phyloP scores from a whole-genome alignment of 2,797 vertebrate genomes.

The Dryobates pubescens region DNA sequence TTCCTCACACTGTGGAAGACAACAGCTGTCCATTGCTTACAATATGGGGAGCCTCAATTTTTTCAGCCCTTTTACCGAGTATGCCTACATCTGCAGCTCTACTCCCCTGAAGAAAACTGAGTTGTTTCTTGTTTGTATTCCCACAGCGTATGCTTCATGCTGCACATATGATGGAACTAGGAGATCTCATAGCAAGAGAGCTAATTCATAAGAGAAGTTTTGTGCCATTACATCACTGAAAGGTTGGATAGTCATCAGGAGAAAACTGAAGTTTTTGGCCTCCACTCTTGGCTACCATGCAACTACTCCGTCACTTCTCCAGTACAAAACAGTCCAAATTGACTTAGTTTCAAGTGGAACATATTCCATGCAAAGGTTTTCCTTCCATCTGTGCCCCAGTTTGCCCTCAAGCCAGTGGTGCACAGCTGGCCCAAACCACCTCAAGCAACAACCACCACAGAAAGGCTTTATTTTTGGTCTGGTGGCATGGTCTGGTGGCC shows the following conservation, averaged over 20 bases:
- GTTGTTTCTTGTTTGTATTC: background rate
- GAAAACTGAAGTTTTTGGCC: background rate
- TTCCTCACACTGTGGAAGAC: background rate
- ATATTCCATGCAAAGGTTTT: background rate
- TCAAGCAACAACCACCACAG: background rate
- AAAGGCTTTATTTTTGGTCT: background rate
- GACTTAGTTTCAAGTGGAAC: background rate
- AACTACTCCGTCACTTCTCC: background rate
- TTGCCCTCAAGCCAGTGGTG: background rate
- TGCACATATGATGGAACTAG: background rate
- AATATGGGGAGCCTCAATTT: background rate
- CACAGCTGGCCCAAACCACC: background rate
- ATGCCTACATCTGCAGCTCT: background rate
- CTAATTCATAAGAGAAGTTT: background rate
- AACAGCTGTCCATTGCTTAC: background rate
- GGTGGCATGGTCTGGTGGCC: too few species aligned
- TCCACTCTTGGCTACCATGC: background rate
- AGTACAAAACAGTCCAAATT: background rate
- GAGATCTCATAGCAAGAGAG: background rate
- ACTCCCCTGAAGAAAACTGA: background rate
- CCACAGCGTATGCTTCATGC: background rate
- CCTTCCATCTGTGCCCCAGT: background rate
- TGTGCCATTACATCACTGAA: background rate
- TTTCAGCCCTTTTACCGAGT: background rate
- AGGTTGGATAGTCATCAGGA: background rate